Evolutionary conservation across 2,888 invertebrate genomes (phyloP).

Genomic region (Lithophane semibrunnea): DNA sequence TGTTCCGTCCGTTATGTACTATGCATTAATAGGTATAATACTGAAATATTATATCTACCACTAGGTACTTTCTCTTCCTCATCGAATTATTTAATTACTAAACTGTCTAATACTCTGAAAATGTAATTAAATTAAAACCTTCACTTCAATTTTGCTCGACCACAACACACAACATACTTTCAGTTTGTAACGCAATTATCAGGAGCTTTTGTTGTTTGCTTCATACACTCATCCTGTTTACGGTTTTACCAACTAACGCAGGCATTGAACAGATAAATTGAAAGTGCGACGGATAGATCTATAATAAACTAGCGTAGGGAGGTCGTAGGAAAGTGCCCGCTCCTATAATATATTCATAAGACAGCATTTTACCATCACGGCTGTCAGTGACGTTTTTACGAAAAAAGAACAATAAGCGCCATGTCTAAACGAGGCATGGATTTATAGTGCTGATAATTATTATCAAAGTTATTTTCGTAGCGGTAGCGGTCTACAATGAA

Average conservation of each 20-base stretch:
- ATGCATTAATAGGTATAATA: background rate
- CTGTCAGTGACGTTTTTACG: constrained; percentile 56
- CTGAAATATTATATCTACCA: background rate
- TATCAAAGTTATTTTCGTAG: constrained; percentile 31
- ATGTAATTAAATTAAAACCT: constrained; percentile 46
- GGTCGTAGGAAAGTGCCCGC: constrained; percentile 41
- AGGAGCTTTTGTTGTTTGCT: constrained; percentile 40
- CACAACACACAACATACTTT: constrained; percentile 52
- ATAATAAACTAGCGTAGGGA: constrained; percentile 44
- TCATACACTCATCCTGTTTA: constrained; percentile 51
- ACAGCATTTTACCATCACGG: constrained; percentile 63
- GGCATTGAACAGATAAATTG: constrained; percentile 34
- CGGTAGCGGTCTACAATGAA: constrained; percentile 3
- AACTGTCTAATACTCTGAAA: constrained; percentile 32
- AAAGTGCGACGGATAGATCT: constrained; percentile 40
- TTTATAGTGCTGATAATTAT: constrained; percentile 54
- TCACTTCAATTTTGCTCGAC: constrained; percentile 41
- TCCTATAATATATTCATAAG: constrained; percentile 60
- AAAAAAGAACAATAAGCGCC: constrained; percentile 52
- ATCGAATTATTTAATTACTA: constrained; percentile 32
- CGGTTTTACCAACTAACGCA: constrained; percentile 36
- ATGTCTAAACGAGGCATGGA: constrained; percentile 39
- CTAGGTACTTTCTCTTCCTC: background rate
- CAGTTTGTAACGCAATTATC: constrained; percentile 51
- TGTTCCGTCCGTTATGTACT: background rate